A percentile compares a stretch with the other conserved stretches of the same genome.
These are phyloP conservation scores for Euschistus heros DNA, from an alignment of 1,140 invertebrate species.

Conservation along the genomic window DNA sequence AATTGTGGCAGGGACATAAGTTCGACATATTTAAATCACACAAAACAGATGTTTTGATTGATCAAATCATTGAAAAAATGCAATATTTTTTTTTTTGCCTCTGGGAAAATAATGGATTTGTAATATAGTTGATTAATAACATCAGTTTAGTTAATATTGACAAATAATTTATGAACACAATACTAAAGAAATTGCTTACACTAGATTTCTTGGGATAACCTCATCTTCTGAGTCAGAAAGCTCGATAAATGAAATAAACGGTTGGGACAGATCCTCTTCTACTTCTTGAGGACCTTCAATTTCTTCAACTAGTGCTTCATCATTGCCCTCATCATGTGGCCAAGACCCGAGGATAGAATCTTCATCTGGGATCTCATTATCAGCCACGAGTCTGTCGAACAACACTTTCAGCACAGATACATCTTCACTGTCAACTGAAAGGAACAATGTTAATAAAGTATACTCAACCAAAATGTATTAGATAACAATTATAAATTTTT, in stretches of 20 bases:
- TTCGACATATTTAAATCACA: too few relatives aligned
- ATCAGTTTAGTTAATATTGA: too few relatives aligned
- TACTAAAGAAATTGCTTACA: not conserved
- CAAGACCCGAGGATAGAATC: not conserved
- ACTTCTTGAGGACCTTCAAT: not conserved
- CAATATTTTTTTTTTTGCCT: too few relatives aligned
- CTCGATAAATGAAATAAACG: constrained; percentile 26
- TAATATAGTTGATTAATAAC: too few relatives aligned
- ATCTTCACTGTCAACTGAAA: constrained; percentile 13
- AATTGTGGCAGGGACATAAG: too few relatives aligned
- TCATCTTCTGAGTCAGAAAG: not conserved
- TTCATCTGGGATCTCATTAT: not conserved
- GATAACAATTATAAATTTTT: too few relatives aligned
- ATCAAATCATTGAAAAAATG: too few relatives aligned
- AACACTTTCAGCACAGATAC: constrained; percentile 4
- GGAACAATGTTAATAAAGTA: too few relatives aligned
- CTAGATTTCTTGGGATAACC: not conserved
- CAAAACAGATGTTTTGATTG: too few relatives aligned
- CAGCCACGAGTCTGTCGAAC: not conserved
- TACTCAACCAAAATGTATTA: too few relatives aligned
- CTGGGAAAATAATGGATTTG: too few relatives aligned
- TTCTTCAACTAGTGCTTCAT: not conserved
- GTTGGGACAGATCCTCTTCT: not conserved
- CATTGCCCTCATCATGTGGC: not conserved
- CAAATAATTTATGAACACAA: too few relatives aligned